Base-by-base conservation (phyloP, 1,140 invertebrate species). In the Nixonia krombeini region DNA sequence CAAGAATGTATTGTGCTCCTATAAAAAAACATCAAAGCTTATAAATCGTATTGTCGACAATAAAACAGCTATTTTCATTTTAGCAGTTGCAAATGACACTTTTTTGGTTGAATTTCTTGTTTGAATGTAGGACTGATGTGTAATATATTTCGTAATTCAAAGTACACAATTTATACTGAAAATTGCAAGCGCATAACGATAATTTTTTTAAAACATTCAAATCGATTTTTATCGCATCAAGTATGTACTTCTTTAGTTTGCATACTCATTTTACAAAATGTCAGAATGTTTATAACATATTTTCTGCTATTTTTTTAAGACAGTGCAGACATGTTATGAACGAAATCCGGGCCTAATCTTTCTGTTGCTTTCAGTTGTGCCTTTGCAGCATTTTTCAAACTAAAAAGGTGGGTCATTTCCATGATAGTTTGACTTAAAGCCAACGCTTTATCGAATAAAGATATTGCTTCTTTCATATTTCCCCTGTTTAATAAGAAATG, bases 391-490 rank as follows among this genome's bases (percentile, higher is more conserved):
- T 96, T 92, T 79, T 90, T 89, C 55, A 96, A 81, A 1, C 93
- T 91, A 79, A 92, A 95, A 69, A 97, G 87, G 82, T 98, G 96
- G 16, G 92, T 90, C 86, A 97, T 89, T 86, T 98, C 96, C 56
- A 90, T 85, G 80, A 93, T 90, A 12, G 93, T 95, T 74, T 94
- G 94, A 16, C 93, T 91, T 45, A 96, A 85, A 38, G 88, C 87
- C 55, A 98, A 90, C n/a, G 96, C 96, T 82, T 94, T 95, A 67
- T 97, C 91, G 78, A 97, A 97, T 12, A 94, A 86, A 61, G 91
- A 89, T 52, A 97, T 89, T 4, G 96, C 95, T 74, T 90, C 87
- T 42, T 90, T 86, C 46, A 98, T 83, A 79, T 96, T 93, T 35
- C 94, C 94, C 65, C 94, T 96, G 59, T 51, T 49, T 26, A 46